Evolutionary conservation across 2,797 vertebrate species (phyloP).

Genomic region (Hyperoplus immaculatus): DNA sequence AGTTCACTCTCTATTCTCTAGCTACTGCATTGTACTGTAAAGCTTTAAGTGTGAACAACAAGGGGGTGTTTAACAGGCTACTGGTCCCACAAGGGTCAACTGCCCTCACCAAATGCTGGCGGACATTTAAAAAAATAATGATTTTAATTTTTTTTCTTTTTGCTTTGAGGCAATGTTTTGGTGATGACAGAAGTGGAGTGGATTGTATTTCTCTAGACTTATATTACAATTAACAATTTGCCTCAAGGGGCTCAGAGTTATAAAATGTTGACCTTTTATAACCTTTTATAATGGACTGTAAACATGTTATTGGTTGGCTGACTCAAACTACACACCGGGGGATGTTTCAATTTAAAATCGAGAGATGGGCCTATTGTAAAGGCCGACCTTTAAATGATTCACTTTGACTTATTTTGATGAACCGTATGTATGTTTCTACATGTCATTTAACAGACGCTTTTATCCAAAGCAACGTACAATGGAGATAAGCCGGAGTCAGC

Average conservation of each 20-base stretch:
- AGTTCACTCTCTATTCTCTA: conserved; percentile 72
- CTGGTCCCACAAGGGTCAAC: conserved; percentile 55
- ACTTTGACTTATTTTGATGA: too few species aligned
- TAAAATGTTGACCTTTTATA: conserved; percentile 1
- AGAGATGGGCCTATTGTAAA: too few species aligned
- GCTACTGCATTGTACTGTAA: conserved; percentile 57
- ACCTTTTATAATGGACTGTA: neutral
- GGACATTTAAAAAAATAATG: too few species aligned
- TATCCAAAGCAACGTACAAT: too few species aligned
- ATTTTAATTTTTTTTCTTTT: too few species aligned
- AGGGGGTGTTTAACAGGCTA: conserved; percentile 37
- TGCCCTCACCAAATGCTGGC: too few species aligned
- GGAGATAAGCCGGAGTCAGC: too few species aligned
- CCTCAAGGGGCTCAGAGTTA: neutral
- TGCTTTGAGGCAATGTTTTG: conserved; percentile 20
- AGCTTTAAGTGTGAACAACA: conserved; percentile 60
- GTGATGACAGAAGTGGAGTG: neutral
- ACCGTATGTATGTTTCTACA: too few species aligned
- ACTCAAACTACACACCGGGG: neutral
- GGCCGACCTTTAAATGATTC: too few species aligned
- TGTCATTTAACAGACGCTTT: too few species aligned
- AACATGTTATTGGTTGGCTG: neutral
- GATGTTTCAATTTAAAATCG: neutral
- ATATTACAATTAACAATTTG: too few species aligned
- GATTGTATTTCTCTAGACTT: too few species aligned